Evolutionary conservation across 2,888 invertebrate genomes (phyloP).

Genomic region (Himalopsyche tibetana): DNA sequence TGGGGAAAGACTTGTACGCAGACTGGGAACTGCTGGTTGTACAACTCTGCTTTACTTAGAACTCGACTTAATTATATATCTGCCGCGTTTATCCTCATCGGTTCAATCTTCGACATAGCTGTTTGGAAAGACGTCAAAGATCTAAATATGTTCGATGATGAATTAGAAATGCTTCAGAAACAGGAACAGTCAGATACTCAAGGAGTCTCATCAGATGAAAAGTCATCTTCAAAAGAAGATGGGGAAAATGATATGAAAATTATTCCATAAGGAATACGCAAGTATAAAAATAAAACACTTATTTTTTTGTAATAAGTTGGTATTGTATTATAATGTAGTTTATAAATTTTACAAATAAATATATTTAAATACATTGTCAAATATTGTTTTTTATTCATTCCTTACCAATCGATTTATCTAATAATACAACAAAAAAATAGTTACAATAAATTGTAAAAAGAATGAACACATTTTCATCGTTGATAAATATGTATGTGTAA

Average conservation of each 20-base stretch:
- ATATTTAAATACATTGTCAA: neutral
- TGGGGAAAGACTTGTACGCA: constrained; percentile 85
- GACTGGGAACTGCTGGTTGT: constrained; percentile 85
- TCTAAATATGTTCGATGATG: constrained; percentile 83
- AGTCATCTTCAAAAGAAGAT: neutral
- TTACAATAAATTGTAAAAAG: no score
- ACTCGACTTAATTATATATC: constrained; percentile 79
- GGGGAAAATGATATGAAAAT: neutral
- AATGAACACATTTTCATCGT: no score
- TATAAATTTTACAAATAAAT: constrained; percentile 30
- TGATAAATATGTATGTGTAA: no score
- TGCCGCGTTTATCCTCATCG: constrained; percentile 80
- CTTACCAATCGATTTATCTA: no score
- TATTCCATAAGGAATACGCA: neutral
- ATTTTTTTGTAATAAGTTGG: neutral
- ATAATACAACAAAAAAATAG: no score
- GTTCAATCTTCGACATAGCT: constrained; percentile 80
- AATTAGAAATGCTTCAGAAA: constrained; percentile 68
- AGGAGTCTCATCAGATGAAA: neutral
- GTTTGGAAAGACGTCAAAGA: constrained; percentile 84
- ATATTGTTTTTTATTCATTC: neutral
- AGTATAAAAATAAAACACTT: neutral
- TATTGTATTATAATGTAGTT: neutral
- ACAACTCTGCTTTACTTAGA: constrained; percentile 80
- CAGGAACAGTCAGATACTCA: neutral